Conservation (phyloP, 2,113 vertebrate species). For the Cyanoramphus novaezelandiae region DNA sequence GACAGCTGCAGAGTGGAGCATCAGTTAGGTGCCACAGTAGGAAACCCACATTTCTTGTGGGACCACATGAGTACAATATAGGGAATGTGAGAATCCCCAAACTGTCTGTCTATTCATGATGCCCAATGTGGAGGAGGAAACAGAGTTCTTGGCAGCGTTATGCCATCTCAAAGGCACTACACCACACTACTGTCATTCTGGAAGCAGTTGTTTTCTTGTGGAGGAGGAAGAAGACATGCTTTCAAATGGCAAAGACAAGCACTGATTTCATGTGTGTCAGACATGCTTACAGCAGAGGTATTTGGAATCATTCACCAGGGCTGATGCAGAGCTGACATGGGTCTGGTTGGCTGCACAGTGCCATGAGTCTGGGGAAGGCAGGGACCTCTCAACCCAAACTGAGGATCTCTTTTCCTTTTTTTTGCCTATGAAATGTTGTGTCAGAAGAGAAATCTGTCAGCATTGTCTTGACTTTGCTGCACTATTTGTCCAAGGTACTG, state of each 20-base stretch:
- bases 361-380: neutral
- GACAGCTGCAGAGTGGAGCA: neutral
- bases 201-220: neutral
- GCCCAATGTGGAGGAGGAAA: neutral
- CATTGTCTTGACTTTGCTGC: neutral
- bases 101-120: neutral
- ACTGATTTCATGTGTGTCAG: neutral
- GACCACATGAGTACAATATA: neutral
- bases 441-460: neutral
- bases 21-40: neutral
- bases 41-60: neutral
- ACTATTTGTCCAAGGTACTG: neutral
- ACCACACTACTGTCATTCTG: neutral
- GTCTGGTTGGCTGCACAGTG: neutral
- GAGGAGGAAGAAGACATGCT: neutral
- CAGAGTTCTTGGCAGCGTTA: neutral
- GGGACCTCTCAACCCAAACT: neutral
- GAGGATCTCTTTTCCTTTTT: neutral
- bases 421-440: neutral
- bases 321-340: neutral
- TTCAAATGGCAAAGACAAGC: neutral
- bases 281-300: neutral
- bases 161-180: neutral
- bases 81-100: neutral
- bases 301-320: neutral